phyloP scores from a whole-genome alignment of 1,140 invertebrate genomes.

The Drosophila watanabei region DNA sequence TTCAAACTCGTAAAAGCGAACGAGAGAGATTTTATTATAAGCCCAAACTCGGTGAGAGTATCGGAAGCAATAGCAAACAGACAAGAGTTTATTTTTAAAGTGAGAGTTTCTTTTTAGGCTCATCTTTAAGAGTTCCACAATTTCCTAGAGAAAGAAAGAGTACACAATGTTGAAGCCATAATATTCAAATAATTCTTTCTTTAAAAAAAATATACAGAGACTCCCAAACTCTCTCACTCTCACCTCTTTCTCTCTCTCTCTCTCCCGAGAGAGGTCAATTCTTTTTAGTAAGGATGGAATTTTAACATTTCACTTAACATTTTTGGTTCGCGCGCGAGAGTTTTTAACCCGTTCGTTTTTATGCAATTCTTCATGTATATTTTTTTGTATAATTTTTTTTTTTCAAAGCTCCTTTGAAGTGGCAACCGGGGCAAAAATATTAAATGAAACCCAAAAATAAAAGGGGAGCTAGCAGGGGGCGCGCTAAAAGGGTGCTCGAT shows the following conservation, averaged over 20 bases:
- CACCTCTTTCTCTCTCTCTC: too few species aligned
- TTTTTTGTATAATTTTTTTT: constrained; percentile 16
- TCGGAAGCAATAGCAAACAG: neutral
- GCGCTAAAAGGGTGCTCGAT: constrained; percentile 76
- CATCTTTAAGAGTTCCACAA: neutral
- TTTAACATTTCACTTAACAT: constrained; percentile 80
- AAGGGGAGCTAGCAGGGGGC: constrained; percentile 12
- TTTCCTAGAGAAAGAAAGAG: neutral
- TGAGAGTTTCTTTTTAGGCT: neutral
- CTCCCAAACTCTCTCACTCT: neutral
- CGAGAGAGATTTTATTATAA: neutral
- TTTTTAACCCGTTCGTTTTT: constrained; percentile 27
- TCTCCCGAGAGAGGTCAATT: neutral
- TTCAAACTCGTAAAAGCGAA: neutral
- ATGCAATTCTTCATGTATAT: constrained; percentile 9
- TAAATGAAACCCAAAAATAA: constrained; percentile 78
- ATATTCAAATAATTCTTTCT: neutral
- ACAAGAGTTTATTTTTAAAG: too few species aligned
- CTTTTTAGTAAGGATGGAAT: constrained; percentile 21
- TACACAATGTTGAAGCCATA: neutral
- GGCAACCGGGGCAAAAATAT: constrained; percentile 72
- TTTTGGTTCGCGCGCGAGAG: constrained; percentile 57
- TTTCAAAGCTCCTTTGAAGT: constrained; percentile 71
- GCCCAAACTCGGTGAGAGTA: neutral
- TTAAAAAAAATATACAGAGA: neutral